These are phyloP conservation scores for Zaprionus lachaisei DNA, from an alignment of 1,140 invertebrate species.

Conservation along the genomic window DNA sequence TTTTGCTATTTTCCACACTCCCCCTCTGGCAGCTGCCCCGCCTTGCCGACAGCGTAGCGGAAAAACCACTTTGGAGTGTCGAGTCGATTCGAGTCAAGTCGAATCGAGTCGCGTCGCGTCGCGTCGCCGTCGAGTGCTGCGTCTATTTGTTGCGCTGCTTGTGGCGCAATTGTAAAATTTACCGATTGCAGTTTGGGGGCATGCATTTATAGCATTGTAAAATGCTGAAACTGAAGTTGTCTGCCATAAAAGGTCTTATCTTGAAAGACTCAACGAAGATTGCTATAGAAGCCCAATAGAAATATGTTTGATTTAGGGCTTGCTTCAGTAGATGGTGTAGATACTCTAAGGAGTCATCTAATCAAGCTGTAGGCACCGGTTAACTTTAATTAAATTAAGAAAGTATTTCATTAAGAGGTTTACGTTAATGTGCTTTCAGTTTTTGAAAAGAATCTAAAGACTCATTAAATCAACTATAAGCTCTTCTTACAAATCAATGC, in stretches of 20 bases:
- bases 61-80: slow-evolving; percentile 18
- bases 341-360: no score
- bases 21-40: neutral
- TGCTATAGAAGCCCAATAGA: neutral
- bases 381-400: no score
- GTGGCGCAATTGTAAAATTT: slow-evolving; percentile 22
- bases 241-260: slow-evolving; percentile 9
- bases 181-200: slow-evolving; percentile 28
- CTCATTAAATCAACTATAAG: no score
- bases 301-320: neutral
- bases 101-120: neutral
- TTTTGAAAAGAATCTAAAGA: no score
- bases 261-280: neutral
- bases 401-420: no score
- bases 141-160: slow-evolving; percentile 11
- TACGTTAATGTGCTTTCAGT: no score
- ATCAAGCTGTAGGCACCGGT: no score
- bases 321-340: neutral
- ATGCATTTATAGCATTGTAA: slow-evolving; percentile 12
- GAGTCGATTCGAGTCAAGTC: neutral
- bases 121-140: neutral
- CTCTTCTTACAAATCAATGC: no score
- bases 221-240: slow-evolving; percentile 10
- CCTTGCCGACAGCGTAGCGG: neutral
- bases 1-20: slow-evolving; percentile 12